phyloP scores from a whole-genome alignment of 2,113 vertebrate species.

The Bucco capensis region DNA sequence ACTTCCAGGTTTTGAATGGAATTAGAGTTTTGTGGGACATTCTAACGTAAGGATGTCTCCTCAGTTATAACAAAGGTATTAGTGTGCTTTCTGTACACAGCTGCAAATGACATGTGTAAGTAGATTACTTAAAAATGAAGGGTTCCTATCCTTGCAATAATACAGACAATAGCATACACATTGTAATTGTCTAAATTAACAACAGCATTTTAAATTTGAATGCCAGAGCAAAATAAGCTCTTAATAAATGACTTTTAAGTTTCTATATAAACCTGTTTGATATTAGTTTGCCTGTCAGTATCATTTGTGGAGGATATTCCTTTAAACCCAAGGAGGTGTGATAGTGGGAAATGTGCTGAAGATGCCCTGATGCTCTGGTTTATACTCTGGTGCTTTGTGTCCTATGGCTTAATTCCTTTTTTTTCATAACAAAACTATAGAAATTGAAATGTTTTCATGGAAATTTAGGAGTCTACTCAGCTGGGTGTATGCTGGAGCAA shows the following conservation, averaged over 20 bases:
- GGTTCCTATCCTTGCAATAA: neutral
- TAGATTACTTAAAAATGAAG: neutral
- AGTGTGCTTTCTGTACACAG: neutral
- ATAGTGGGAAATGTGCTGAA: neutral
- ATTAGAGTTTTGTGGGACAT: neutral
- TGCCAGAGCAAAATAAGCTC: neutral
- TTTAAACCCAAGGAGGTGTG: neutral
- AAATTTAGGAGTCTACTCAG: neutral
- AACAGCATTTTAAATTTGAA: neutral
- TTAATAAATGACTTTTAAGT: neutral
- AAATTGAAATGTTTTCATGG: neutral
- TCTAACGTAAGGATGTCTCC: neutral
- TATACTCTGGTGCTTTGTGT: neutral
- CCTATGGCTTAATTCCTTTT: neutral
- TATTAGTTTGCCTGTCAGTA: rapidly evolving
- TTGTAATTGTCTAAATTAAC: neutral
- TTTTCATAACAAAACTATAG: neutral
- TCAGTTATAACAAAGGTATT: neutral
- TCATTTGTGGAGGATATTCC: neutral
- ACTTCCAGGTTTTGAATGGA: neutral
- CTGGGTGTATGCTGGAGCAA: neutral
- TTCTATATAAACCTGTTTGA: neutral
- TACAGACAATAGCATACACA: neutral
- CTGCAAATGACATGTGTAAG: neutral
- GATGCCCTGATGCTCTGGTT: neutral